Base-by-base conservation (phyloP, 2,797 vertebrate species). In the Cuculus canorus region DNA sequence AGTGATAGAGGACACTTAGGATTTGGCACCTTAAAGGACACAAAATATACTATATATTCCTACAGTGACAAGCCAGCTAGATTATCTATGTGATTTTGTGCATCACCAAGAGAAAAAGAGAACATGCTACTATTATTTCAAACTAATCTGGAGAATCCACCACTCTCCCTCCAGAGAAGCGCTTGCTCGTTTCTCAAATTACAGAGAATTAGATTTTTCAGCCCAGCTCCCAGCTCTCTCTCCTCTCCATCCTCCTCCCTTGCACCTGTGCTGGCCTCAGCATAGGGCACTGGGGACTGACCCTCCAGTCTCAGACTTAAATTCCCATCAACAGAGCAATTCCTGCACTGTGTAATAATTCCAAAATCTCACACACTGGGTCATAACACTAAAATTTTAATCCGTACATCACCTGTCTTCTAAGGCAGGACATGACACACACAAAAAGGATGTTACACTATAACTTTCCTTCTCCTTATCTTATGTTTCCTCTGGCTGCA, bases 1-100 rank as follows among this genome's bases (percentile, higher is more conserved):
- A 30, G 39, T 1, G 52, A 23, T 0, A 4, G 41, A 76, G 43
- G 4, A 21, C 18, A 7, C 25, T 28, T 9, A 13, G 33, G 35
- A 77, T 59, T 10, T 37, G 63, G 48, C 39, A n/a, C 2, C 24
- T 27, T 1, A 78, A 24, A 19, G 35, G 61, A 71, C 28, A 25
- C 24, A 54, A 85, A 72, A 37, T 54, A 24, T 1, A 10, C 25
- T 25, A 1, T 5, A 0, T 33, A 61, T 61, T 54, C 32, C 35
- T n/a, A 7, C 18, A 41, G 77, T 4, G 50, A 64, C 9, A 69
- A 84, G 39, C 37, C 80, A 82, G 35, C 37, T n/a, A 43, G 63
- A 27, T 63, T 32, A 63, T 43, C 57, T 9, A 30, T 14, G 65
- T 59, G 81, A 23, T 13, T 82, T 17, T 73, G 66, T 30, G 33